Conservation (phyloP, 2,113 vertebrate genomes). For the Daubentonia madagascariensis region DNA sequence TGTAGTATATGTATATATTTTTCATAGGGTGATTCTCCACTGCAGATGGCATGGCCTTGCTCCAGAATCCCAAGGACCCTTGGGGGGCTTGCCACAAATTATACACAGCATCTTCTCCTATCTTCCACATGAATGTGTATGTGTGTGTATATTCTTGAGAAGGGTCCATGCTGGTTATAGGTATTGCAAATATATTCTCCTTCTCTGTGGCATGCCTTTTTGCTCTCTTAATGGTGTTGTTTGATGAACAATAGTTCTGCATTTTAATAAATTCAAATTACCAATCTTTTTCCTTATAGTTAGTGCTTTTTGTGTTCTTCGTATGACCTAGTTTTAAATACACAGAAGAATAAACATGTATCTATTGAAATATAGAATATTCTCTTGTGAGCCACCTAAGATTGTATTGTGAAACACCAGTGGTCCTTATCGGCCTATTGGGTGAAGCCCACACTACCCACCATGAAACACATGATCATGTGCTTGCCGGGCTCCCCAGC, state of each 20-base stretch:
- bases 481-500: not conserved
- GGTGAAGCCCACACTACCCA: not conserved
- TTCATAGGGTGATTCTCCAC: not conserved
- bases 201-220: not conserved
- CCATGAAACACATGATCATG: not conserved
- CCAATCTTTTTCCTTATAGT: not conserved
- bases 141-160: not conserved
- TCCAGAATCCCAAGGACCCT: not conserved
- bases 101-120: not conserved
- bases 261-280: not conserved
- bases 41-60: not conserved
- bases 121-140: not conserved
- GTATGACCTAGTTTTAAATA: not conserved
- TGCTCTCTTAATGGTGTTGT: not conserved
- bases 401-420: not conserved
- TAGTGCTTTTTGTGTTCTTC: not conserved
- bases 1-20: not conserved
- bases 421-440: not conserved
- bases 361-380: not conserved
- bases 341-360: not conserved
- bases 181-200: not conserved
- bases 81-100: not conserved
- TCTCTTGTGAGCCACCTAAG: not conserved
- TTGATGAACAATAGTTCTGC: not conserved
- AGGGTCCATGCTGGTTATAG: not conserved